Percentiles rank a stretch among this genome's conserved stretches.
phyloP scores from a whole-genome alignment of 2,113 vertebrate species.

The Plecturocebus donacophilus region DNA sequence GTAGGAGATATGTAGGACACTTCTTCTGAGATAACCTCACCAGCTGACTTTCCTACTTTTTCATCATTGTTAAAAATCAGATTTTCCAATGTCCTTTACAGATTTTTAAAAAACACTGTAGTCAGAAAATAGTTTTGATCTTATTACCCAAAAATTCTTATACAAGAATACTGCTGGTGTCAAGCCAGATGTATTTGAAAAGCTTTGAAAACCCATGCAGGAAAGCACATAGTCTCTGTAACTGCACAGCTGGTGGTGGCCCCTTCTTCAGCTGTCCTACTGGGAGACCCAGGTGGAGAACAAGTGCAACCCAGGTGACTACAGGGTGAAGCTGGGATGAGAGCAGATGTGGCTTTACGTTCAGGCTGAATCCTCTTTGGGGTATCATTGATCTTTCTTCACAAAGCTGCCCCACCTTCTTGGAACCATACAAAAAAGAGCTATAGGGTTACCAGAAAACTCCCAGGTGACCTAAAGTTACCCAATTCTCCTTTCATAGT shows the following conservation, averaged over 20 bases:
- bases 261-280: neutral
- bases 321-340: neutral
- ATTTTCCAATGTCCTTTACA: neutral
- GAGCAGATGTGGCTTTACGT: neutral
- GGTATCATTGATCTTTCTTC: neutral
- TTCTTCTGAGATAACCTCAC: neutral
- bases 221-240: neutral
- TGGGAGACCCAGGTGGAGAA: neutral
- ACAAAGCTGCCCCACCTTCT: neutral
- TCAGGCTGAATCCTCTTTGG: neutral
- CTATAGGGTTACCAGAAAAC: neutral
- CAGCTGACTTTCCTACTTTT: neutral
- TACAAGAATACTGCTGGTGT: neutral
- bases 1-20: neutral
- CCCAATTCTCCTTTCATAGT: neutral
- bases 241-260: neutral
- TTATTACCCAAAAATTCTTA: neutral
- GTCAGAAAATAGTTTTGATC: conserved; percentile 17
- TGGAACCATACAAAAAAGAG: neutral
- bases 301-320: neutral
- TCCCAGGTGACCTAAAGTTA: neutral
- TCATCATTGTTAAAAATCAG: neutral
- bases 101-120: neutral
- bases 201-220: neutral
- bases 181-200: neutral